phyloP scores from a whole-genome alignment of 1,140 invertebrate genomes.

The Neuroterus valhalla region DNA sequence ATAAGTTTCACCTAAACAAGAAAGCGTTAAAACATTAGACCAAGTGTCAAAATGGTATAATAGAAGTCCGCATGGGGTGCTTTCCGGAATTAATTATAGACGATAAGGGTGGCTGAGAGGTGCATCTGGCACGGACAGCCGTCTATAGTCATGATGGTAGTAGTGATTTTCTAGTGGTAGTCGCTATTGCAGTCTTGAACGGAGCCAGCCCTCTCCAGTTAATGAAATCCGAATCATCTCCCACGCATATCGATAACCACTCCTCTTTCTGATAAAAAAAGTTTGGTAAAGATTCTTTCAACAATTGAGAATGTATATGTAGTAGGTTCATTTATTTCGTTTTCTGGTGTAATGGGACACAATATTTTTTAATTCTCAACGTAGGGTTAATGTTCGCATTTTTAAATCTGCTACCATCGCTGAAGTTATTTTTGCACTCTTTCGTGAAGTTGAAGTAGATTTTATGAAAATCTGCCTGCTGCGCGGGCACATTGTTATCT shows the following conservation, averaged over 20 bases:
- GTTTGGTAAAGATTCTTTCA: too few relatives aligned
- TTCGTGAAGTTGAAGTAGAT: too few relatives aligned
- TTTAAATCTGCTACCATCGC: too few relatives aligned
- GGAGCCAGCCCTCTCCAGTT: slow-evolving; percentile 58
- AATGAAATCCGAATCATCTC: slow-evolving; percentile 62
- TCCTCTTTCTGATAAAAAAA: neutral
- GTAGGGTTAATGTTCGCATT: too few relatives aligned
- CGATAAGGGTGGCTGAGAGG: slow-evolving; percentile 57
- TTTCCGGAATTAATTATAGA: slow-evolving; percentile 68
- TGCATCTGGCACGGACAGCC: slow-evolving; percentile 64
- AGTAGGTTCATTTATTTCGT: too few relatives aligned
- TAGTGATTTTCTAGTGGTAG: slow-evolving; percentile 44
- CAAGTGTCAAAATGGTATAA: slow-evolving; percentile 22
- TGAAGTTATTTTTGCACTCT: too few relatives aligned
- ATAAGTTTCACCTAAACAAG: slow-evolving; percentile 31
- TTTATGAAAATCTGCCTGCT: too few relatives aligned
- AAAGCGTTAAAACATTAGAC: slow-evolving; percentile 34
- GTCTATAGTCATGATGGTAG: slow-evolving; percentile 40
- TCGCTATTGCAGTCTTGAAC: slow-evolving; percentile 48
- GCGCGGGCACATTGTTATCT: too few relatives aligned
- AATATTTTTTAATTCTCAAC: too few relatives aligned
- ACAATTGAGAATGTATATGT: too few relatives aligned
- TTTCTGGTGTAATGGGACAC: too few relatives aligned
- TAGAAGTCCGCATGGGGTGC: slow-evolving; percentile 25
- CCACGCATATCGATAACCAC: slow-evolving; percentile 51